Percentiles rank a stretch among this genome's conserved stretches.
phyloP scores from a whole-genome alignment of 2,113 vertebrate genomes.

The Hydropotes inermis region DNA sequence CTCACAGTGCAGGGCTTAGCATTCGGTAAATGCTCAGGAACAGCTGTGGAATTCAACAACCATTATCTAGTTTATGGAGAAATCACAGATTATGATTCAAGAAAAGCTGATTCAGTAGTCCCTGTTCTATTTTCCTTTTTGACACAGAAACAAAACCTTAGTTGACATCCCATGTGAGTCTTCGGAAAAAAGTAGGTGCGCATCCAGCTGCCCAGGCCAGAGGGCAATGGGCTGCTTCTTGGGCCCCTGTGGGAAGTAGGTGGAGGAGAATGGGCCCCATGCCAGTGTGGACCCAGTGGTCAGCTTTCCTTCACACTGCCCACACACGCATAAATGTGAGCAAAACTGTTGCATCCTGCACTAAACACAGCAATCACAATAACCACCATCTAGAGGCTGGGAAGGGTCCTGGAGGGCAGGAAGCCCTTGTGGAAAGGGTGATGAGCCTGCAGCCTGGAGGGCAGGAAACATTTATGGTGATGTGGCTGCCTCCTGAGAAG shows the following conservation, averaged over 20 bases:
- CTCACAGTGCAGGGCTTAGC: background rate
- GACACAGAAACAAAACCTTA: background rate
- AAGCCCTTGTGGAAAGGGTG: background rate
- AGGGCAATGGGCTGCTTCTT: background rate
- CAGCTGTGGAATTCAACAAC: background rate
- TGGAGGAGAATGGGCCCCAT: background rate
- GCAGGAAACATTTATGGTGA: background rate
- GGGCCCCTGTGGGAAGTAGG: background rate
- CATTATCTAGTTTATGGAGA: constrained; percentile 20
- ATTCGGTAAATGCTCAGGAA: background rate
- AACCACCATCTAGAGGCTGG: background rate
- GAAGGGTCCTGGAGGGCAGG: background rate
- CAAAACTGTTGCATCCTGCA: background rate
- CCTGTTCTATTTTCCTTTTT: constrained; percentile 37
- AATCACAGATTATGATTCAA: constrained; percentile 2
- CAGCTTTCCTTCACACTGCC: background rate
- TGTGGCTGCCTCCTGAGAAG: background rate
- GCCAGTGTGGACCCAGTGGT: fast-evolving
- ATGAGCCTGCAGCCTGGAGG: background rate
- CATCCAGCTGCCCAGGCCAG: background rate
- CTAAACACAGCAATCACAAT: background rate
- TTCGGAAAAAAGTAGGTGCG: background rate
- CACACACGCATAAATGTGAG: background rate
- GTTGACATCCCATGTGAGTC: background rate
- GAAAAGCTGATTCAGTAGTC: constrained; percentile 54